Evolutionary conservation across 2,888 invertebrate genomes (phyloP), one percentile per base, ranked within the genome.

Genomic region (Ganaspis brasiliensis): DNA sequence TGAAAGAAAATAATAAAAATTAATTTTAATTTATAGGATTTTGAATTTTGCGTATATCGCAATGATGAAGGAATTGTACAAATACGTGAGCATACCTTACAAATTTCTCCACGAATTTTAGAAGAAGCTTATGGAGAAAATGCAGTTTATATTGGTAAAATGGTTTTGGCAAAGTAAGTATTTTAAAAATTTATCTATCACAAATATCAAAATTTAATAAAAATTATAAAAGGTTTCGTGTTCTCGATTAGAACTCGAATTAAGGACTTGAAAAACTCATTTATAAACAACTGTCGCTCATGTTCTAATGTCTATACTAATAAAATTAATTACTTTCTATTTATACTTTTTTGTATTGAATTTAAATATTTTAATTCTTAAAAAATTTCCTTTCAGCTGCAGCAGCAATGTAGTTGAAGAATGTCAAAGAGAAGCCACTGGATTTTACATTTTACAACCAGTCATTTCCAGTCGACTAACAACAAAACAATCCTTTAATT

Each of bases 391-490:
- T 61, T 86, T 55, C 78, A 93, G 92, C 31, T 93, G 93, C 81
- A 92, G 91, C 0, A 90, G 91, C 74, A 76, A 73, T 1, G 70
- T 84, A 49, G 63, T 81, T 0, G 85, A 83, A 16, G 92, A 92
- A 82, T 91, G 90, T 75, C 77, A 78, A 14, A 86, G 87, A 57
- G 86, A 89, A 56, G 89, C 90, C n/a, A 59, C 83, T 10, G 84
- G 86, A 9, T 92, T 82, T 77, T 89, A 84, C 35, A 91, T 93
- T 79, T 79, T 93, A 37, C 93, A 93, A 8, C 93, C 93, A 1
- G 85, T 93, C 9, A 85, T 91, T 74, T 93, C 93, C 0, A 92
- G 91, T 10, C 92, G 91, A 83, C 81, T 93, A 21, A 91, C 86
- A n/a, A 92, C 93, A 8, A 89, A 88, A 75, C 79, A 88, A 35